phyloP scores from a whole-genome alignment of 2,888 invertebrate species.

The Oscheius sp. region DNA sequence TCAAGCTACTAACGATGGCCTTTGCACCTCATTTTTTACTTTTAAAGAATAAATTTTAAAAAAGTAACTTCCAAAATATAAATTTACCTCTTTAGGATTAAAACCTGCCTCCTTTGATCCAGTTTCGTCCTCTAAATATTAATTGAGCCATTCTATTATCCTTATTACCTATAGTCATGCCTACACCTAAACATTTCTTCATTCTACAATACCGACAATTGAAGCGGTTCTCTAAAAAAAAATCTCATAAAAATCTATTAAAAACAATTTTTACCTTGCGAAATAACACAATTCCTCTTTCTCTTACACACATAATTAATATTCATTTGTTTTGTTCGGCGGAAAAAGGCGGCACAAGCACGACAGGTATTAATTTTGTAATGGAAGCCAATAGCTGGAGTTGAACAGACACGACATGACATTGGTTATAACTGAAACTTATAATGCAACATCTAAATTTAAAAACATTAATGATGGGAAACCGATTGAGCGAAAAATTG shows the following conservation, averaged over 20 bases:
- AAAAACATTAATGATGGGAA: no score
- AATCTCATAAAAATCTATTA: background rate
- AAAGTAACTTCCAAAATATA: no score
- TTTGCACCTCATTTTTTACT: no score
- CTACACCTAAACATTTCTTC: constrained; percentile 15
- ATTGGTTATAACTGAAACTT: no score
- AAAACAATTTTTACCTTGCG: background rate
- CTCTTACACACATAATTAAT: background rate
- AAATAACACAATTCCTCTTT: background rate
- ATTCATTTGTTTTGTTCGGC: constrained; percentile 9
- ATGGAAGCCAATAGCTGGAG: constrained; percentile 6
- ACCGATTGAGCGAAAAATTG: no score
- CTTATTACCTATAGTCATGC: constrained; percentile 11
- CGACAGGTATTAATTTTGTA: constrained; percentile 6
- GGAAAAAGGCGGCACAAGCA: constrained; percentile 16
- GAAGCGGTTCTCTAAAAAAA: constrained; percentile 6
- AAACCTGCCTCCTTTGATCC: no score
- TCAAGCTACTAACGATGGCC: no score
- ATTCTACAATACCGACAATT: constrained; percentile 14
- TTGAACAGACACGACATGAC: background rate
- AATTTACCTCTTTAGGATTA: no score
- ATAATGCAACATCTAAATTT: no score
- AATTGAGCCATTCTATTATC: no score
- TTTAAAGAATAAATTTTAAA: no score
- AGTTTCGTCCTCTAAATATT: no score